A percentile compares a stretch with the other conserved stretches of the same genome.
phyloP scores from a whole-genome alignment of 2,113 vertebrate species.

The Odontophorus gujanensis region DNA sequence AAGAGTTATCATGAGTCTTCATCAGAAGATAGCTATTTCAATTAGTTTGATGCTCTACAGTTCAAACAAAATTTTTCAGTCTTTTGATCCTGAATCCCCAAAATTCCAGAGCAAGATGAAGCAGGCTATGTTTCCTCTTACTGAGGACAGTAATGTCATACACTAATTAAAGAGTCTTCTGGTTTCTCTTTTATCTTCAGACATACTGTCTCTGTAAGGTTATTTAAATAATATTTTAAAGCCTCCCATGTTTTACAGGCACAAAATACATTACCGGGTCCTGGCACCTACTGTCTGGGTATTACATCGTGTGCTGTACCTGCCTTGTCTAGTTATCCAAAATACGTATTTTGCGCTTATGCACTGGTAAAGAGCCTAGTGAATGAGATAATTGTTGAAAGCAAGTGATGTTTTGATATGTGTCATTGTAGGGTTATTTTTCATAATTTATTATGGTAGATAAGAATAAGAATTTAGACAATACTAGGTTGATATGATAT shows the following conservation, averaged over 20 bases:
- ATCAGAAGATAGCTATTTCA: neutral
- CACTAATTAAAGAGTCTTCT: neutral
- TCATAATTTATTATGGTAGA: neutral
- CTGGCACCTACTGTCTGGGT: neutral
- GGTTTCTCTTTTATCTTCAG: neutral
- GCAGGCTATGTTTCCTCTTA: neutral
- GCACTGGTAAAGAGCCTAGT: neutral
- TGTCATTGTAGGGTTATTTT: neutral
- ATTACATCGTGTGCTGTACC: neutral
- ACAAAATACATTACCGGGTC: neutral
- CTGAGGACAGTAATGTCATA: neutral
- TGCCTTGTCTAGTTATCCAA: neutral
- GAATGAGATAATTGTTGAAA: neutral
- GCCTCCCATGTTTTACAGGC: neutral
- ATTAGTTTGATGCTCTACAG: neutral
- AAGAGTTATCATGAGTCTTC: neutral
- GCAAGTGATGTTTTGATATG: neutral
- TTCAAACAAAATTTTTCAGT: neutral
- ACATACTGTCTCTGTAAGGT: neutral
- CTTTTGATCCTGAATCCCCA: neutral
- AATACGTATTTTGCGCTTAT: neutral
- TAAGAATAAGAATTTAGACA: neutral
- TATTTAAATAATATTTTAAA: neutral
- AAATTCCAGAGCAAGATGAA: neutral
- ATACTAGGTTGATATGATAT: neutral